Evolutionary conservation across 2,888 invertebrate genomes (phyloP).

Genomic region (Ashinkailepas kermadecensis): DNA sequence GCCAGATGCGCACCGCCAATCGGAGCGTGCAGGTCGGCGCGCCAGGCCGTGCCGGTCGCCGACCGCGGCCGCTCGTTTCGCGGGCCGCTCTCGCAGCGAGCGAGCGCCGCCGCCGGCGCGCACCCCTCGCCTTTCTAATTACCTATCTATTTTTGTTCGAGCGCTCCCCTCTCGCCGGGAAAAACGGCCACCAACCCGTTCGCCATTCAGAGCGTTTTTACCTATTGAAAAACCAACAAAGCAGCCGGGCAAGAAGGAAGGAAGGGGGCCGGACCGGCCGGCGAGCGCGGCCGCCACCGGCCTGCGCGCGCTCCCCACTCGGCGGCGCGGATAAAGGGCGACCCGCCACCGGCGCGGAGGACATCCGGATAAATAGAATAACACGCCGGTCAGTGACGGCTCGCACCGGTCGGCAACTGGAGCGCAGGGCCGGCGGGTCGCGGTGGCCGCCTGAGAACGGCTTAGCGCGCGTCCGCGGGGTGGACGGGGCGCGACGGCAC

Average conservation of each 20-base stretch:
- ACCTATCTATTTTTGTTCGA: slow-evolving; percentile 1
- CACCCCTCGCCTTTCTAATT: slow-evolving; percentile 13
- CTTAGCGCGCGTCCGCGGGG: neutral
- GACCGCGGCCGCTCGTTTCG: neutral
- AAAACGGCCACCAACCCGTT: slow-evolving; percentile 21
- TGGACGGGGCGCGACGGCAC: neutral
- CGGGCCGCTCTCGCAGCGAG: neutral
- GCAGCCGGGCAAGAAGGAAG: neutral
- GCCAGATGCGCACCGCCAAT: neutral
- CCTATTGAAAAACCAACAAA: slow-evolving; percentile 21
- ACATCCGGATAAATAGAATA: slow-evolving; percentile 20
- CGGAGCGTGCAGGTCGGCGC: neutral
- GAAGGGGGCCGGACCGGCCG: neutral
- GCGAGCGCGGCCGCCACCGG: neutral
- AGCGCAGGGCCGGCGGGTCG: neutral
- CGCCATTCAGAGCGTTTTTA: slow-evolving; percentile 19
- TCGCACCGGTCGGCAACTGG: neutral
- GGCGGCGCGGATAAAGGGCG: neutral
- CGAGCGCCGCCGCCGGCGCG: neutral
- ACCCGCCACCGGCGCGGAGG: neutral
- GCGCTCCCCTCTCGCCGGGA: neutral
- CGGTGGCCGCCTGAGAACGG: neutral
- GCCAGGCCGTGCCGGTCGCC: neutral
- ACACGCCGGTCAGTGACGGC: neutral
- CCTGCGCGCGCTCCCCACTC: neutral